Evolutionary conservation across 2,797 vertebrate species (phyloP).

Genomic region (Rallus crepitans): DNA sequence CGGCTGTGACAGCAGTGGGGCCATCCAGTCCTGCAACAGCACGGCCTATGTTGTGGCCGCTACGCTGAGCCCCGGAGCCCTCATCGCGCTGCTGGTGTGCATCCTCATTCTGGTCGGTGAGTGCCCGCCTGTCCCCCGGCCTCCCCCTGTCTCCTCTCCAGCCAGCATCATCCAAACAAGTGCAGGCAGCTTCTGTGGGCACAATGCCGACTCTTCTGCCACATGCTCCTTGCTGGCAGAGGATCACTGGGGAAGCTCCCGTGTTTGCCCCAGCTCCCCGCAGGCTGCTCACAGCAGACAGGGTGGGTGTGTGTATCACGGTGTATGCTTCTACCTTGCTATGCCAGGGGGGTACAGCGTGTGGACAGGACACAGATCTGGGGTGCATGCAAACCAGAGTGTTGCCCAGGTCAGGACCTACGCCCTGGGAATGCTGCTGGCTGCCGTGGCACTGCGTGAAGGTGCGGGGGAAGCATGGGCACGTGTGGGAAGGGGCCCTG

Average conservation of each 20-base stretch:
- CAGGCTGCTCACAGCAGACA: accelerated
- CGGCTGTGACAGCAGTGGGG: slow-evolving; percentile 90
- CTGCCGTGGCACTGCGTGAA: accelerated
- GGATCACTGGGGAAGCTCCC: neutral
- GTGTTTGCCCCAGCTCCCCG: neutral
- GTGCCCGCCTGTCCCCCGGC: neutral
- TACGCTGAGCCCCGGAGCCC: slow-evolving; percentile 93
- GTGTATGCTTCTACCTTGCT: accelerated
- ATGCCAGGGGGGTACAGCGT: accelerated
- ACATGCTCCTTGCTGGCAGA: neutral
- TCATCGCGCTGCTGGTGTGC: slow-evolving; percentile 96
- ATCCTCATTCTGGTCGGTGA: slow-evolving; percentile 97
- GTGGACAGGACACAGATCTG: neutral
- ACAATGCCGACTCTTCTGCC: neutral
- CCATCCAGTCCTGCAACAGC: slow-evolving; percentile 96
- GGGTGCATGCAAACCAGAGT: neutral
- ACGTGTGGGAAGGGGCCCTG: accelerated
- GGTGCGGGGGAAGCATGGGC: accelerated
- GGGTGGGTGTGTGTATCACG: accelerated
- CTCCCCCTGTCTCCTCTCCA: neutral
- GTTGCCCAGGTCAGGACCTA: neutral
- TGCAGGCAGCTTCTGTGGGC: neutral
- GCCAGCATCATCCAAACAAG: accelerated
- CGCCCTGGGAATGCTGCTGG: neutral
- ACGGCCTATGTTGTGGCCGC: slow-evolving; percentile 91